phyloP scores from a whole-genome alignment of 64 coral and sea anemone species.

The Montipora sp. region DNA sequence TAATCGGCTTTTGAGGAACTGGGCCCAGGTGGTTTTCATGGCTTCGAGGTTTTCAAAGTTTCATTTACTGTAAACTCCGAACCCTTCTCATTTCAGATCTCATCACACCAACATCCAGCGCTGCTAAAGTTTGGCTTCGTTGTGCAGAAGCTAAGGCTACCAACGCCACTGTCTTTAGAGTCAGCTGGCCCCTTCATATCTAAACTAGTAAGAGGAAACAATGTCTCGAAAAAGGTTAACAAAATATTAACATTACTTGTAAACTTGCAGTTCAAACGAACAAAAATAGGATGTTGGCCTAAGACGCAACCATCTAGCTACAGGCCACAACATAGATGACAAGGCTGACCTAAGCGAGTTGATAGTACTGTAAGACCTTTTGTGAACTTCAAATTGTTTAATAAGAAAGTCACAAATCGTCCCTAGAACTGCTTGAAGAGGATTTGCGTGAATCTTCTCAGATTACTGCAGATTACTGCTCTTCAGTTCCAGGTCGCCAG shows the following conservation, averaged over 20 bases:
- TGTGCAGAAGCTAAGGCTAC: too few species aligned
- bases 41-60: not conserved
- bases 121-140: not conserved
- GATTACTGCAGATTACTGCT: constrained; percentile 54
- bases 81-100: not conserved
- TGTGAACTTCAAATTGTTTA: not conserved
- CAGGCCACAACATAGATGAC: not conserved
- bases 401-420: constrained; percentile 38
- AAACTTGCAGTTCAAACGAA: too few species aligned
- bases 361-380: not conserved
- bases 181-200: too few species aligned
- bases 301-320: too few species aligned
- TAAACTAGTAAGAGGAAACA: too few species aligned
- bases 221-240: too few species aligned
- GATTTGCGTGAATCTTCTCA: not conserved
- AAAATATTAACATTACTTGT: too few species aligned
- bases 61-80: not conserved
- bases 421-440: constrained; percentile 13
- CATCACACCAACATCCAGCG: too few species aligned
- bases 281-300: too few species aligned
- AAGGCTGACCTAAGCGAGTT: constrained; percentile 52
- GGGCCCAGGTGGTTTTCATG: not conserved
- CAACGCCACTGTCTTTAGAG: too few species aligned
- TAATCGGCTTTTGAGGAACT: too few species aligned
- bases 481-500: constrained; percentile 37